Conservation (phyloP, 2,113 vertebrate genomes). For the Furnarius figulus region DNA sequence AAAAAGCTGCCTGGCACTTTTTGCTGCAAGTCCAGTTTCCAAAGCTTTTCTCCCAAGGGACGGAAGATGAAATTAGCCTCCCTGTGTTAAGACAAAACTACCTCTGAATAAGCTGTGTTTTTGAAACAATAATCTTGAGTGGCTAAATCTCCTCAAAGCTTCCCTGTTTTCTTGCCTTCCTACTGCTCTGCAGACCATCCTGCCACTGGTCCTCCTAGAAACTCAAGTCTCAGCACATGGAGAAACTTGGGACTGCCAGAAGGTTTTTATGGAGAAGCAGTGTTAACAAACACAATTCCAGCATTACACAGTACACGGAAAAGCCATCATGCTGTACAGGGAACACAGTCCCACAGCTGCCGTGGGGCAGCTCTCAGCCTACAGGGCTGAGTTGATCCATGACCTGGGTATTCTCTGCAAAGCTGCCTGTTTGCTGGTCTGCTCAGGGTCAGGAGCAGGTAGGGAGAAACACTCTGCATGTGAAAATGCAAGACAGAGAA, state of each 20-base stretch:
- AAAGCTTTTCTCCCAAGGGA: neutral
- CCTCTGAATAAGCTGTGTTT: constrained; percentile 13
- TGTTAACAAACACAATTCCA: neutral
- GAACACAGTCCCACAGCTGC: neutral
- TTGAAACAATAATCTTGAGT: neutral
- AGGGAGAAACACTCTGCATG: rapidly evolving
- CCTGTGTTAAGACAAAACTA: neutral
- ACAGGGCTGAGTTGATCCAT: rapidly evolving
- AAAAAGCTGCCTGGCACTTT: neutral
- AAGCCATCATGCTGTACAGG: neutral
- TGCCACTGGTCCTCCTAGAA: neutral
- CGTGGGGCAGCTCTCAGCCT: neutral
- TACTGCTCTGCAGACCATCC: neutral
- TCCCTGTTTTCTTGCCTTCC: neutral
- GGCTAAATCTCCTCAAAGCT: neutral
- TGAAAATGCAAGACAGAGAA: neutral
- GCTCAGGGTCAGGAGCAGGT: neutral
- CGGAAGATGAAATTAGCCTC: neutral
- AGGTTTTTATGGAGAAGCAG: neutral
- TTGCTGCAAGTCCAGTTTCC: neutral
- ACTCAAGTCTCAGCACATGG: neutral
- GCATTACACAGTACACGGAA: rapidly evolving
- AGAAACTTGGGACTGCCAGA: rapidly evolving
- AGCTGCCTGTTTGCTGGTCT: neutral
- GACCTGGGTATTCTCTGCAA: neutral